These are phyloP conservation scores for Drosophila mojavensis DNA, from an alignment of 1,140 invertebrate species.

Conservation along the genomic window DNA sequence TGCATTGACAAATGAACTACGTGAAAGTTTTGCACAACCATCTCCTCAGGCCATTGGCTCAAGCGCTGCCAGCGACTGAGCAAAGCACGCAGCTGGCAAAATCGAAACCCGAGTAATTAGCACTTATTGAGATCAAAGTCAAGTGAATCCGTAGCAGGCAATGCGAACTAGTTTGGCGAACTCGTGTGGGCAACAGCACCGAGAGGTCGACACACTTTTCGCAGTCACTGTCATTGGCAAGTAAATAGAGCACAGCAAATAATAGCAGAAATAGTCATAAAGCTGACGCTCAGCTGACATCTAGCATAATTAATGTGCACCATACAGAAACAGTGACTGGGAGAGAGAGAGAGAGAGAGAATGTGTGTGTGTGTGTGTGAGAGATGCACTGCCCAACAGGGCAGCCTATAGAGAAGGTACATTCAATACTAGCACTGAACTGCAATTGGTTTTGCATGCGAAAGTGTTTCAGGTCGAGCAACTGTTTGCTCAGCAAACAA, in stretches of 20 bases:
- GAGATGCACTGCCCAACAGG: neutral
- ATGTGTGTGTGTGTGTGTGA: too few species aligned
- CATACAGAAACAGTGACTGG: neutral
- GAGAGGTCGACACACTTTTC: slow-evolving; percentile 72
- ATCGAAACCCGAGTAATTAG: slow-evolving; percentile 65
- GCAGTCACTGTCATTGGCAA: slow-evolving; percentile 73
- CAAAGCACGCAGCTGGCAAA: slow-evolving; percentile 32
- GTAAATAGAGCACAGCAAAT: slow-evolving; percentile 67
- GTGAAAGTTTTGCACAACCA: slow-evolving; percentile 67
- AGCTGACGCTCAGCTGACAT: slow-evolving; percentile 29
- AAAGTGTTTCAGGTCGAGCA: slow-evolving; percentile 27
- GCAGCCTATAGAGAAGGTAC: neutral
- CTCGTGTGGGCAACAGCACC: slow-evolving; percentile 54
- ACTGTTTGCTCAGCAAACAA: slow-evolving; percentile 15
- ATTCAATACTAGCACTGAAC: slow-evolving; percentile 33
- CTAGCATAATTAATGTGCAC: slow-evolving; percentile 61
- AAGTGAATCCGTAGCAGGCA: slow-evolving; percentile 39
- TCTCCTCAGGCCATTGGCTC: slow-evolving; percentile 7
- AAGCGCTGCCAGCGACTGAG: neutral
- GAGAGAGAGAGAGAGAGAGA: neutral
- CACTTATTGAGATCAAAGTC: slow-evolving; percentile 76
- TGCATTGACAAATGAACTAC: slow-evolving; percentile 72
- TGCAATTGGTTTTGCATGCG: slow-evolving; percentile 45
- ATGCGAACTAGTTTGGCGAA: slow-evolving; percentile 59
- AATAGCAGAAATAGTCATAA: slow-evolving; percentile 36